Base-by-base conservation (phyloP, 2,113 vertebrate species). In the Dipodomys spectabilis region DNA sequence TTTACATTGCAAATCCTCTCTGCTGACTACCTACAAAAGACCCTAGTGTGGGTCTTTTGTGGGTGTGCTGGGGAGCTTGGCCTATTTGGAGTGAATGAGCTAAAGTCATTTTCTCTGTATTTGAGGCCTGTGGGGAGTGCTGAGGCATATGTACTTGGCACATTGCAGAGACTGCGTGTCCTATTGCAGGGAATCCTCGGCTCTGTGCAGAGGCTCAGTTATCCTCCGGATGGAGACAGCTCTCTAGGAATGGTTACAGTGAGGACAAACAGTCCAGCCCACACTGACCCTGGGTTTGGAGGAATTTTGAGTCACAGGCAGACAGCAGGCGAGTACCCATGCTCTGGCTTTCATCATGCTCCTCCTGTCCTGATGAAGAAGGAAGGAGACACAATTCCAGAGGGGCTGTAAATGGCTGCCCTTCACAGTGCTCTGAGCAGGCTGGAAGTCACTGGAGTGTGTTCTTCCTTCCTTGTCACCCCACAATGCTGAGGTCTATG, bases 11-110 rank as follows among this genome's bases (percentile, higher is more conserved):
- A 49, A 49, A 49, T 49, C 49, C 68, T 69, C 15, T 69, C 39
- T 1, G 9, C 23, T 3, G 7, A 68, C 20, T 15, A 44, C 13
- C 44, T 57, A 28, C 32, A 18, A 57, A 73, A 15, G 19, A 8
- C 28, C 1, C 0, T 12, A 27, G 22, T n/a, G 44, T 45, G 7
- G 28, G n/a, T n/a, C n/a, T n/a, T n/a, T n/a, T n/a, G n/a, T 25
- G 19, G 12, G 12, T 35, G 9, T 44, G 30, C n/a, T 22, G 1
- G 35, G 27, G 45, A 11, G 11, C 28, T n/a, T 86, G 35, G 15
- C 10, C 49, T 32, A 9, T 25, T 8, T 32, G 0, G 0, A 32
- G 28, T 49, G 49, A 22, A 57, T 23, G 22, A 30, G 13, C n/a
- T 13, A 39, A 20, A 27, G 18, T 22, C 6, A 1, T 39, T 28